Evolutionary conservation across 2,113 vertebrate genomes (phyloP), one percentile per base, ranked within the genome.

Genomic region (Xerus inauris): DNA sequence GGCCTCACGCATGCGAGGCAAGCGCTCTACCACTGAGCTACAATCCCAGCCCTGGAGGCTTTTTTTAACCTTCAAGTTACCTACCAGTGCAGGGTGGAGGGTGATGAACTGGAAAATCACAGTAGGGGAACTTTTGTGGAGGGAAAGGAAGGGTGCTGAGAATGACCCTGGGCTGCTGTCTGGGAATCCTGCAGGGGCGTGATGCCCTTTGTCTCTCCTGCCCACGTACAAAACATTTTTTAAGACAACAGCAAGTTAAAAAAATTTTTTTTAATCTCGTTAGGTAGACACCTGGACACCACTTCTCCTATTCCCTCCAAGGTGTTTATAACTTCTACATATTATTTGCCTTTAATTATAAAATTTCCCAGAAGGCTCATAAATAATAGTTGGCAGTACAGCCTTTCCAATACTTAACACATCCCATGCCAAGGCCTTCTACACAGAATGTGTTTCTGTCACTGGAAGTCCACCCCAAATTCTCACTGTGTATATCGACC

Each of bases 341-440:
- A 28, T 80, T 54, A 59, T 79, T 86, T 96, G 59, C 77, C 82
- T 80, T 87, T n/a, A 97, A 49, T 77, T 49, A 6, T 88, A 94
- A 89, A 94, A 17, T 75, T 85, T 87, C 54, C 30, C 49, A 3
- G 6, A 7, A 87, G 79, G 84, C 13, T 93, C 95, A 59, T 1
- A 1, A 40, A 57, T 89, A 86, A 20, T 0, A 4, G 4, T 5
- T 13, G 73, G 79, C 91, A 69, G 62, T 0, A 45, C 40, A 3
- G 65, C 90, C 94, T 28, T 80, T 79, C 76, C 4, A 19, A 32
- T 9, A 0, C 38, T 94, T 89, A 20, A 54, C 3, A 62, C 51
- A 90, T 24, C 90, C 94, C 22, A 45, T 2, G 87, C 64, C 30
- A 77, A 98, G 90, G 92, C 94, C 87, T 92, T 88, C 72, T 6